phyloP scores from a whole-genome alignment of 2,797 vertebrate genomes.

The Cyprinodon diabolis region DNA sequence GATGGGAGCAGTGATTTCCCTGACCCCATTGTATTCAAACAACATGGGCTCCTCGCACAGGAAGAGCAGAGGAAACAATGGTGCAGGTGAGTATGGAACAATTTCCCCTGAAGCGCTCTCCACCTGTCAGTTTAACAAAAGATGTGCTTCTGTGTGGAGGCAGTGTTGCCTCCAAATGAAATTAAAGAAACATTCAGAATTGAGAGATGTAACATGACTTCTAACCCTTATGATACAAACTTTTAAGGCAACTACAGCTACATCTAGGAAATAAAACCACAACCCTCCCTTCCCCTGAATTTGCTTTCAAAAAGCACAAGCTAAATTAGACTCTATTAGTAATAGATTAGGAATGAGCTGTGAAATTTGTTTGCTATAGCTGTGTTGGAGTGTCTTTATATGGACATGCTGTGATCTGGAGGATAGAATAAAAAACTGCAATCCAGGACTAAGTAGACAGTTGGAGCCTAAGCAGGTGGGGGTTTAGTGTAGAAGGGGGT shows the following conservation, averaged over 20 bases:
- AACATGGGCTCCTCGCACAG: constrained; percentile 73
- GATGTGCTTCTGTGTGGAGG: constrained; percentile 11
- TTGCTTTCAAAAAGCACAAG: neutral
- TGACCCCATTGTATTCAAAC: constrained; percentile 78
- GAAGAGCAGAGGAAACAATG: constrained; percentile 70
- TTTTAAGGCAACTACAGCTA: neutral
- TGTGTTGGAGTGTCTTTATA: too few relatives aligned
- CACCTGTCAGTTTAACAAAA: constrained; percentile 44
- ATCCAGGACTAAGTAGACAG: too few relatives aligned
- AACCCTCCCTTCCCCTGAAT: neutral
- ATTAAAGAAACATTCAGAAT: neutral
- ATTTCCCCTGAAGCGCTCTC: constrained; percentile 52
- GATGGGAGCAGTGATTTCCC: constrained; percentile 67
- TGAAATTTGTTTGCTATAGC: too few relatives aligned
- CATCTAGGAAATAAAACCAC: too few relatives aligned
- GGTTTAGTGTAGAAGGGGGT: too few relatives aligned
- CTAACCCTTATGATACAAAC: neutral
- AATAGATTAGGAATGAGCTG: neutral
- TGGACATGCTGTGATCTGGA: too few relatives aligned
- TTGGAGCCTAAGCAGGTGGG: too few relatives aligned
- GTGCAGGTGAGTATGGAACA: constrained; percentile 68
- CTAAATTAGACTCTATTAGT: neutral
- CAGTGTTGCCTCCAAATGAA: neutral
- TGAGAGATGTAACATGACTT: neutral
- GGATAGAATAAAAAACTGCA: too few relatives aligned